Percentiles rank a stretch among this genome's conserved stretches.
Evolutionary conservation across 2,797 vertebrate species (phyloP).

Genomic region (Clarias platycephalus): DNA sequence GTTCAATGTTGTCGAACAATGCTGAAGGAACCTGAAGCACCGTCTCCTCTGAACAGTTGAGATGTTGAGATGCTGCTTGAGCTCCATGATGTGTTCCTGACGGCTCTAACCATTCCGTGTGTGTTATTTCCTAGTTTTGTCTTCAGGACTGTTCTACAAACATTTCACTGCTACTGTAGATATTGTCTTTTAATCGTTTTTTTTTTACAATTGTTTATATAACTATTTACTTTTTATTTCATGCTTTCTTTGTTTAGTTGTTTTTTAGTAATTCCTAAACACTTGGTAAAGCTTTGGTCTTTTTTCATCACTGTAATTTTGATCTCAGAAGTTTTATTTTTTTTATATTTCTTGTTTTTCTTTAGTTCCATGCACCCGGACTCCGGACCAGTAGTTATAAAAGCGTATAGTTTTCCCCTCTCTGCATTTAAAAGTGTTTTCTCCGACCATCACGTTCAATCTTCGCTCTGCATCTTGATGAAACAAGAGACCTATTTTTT

Average conservation of each 20-base stretch:
- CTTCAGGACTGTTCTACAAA: no score
- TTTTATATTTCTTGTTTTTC: neutral
- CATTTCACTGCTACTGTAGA: no score
- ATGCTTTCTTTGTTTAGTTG: no score
- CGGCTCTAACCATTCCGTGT: no score
- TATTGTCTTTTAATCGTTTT: neutral
- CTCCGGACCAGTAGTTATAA: neutral
- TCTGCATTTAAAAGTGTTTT: neutral
- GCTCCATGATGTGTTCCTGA: no score
- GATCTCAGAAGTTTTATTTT: neutral
- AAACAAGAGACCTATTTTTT: slow-evolving; percentile 26
- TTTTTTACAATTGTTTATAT: neutral
- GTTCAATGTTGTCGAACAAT: no score
- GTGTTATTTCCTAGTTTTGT: no score
- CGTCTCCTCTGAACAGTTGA: no score
- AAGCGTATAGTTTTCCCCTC: neutral
- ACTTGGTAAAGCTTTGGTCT: no score
- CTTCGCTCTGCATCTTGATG: slow-evolving; percentile 26
- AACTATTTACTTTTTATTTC: neutral
- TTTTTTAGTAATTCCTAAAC: no score
- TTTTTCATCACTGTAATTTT: neutral
- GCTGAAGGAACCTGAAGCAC: no score
- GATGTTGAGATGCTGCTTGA: no score
- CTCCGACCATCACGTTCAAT: slow-evolving; percentile 20
- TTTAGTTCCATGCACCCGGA: neutral